Conservation (phyloP, 2,888 invertebrate genomes). For the Coleophora flavipennella region DNA sequence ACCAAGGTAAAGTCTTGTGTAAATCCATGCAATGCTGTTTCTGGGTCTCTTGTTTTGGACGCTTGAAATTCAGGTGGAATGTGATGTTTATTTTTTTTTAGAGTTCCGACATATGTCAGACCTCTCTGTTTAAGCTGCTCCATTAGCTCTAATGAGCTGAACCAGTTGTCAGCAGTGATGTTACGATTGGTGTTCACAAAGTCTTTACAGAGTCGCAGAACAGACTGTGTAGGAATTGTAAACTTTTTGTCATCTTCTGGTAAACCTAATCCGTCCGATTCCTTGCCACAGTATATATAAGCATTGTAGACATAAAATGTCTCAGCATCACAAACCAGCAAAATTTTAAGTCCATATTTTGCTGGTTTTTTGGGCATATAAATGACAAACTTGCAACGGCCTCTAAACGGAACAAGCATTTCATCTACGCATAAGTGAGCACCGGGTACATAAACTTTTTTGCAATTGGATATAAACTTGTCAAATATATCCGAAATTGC, state of each 20-base stretch:
- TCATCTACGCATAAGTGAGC: constrained; percentile 15
- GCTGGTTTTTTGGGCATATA: constrained; percentile 20
- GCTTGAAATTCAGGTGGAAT: constrained; percentile 14
- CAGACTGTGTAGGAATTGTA: constrained; percentile 13
- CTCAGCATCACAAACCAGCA: constrained; percentile 12
- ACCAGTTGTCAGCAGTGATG: constrained; percentile 19
- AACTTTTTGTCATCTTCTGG: constrained; percentile 14
- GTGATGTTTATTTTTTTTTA: constrained; percentile 16
- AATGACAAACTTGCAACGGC: constrained; percentile 15
- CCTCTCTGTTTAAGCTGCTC: constrained; percentile 13
- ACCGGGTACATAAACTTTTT: constrained; percentile 10
- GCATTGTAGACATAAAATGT: constrained; percentile 14
- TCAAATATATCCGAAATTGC: constrained; percentile 14
- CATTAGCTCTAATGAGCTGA: constrained; percentile 17
- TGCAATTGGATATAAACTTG: constrained; percentile 12
- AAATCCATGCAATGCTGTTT: too few species aligned
- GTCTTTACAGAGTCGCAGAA: constrained; percentile 12
- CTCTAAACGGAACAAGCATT: constrained; percentile 19
- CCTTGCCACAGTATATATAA: constrained; percentile 16
- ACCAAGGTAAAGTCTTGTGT: too few species aligned
- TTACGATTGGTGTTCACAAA: constrained; percentile 13
- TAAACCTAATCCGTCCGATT: constrained; percentile 15
- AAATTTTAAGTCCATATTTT: constrained; percentile 17
- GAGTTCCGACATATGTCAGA: constrained; percentile 17
- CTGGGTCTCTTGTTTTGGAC: constrained; percentile 6